phyloP scores from a whole-genome alignment of 2,113 vertebrate species.

The Istiophorus platypterus region DNA sequence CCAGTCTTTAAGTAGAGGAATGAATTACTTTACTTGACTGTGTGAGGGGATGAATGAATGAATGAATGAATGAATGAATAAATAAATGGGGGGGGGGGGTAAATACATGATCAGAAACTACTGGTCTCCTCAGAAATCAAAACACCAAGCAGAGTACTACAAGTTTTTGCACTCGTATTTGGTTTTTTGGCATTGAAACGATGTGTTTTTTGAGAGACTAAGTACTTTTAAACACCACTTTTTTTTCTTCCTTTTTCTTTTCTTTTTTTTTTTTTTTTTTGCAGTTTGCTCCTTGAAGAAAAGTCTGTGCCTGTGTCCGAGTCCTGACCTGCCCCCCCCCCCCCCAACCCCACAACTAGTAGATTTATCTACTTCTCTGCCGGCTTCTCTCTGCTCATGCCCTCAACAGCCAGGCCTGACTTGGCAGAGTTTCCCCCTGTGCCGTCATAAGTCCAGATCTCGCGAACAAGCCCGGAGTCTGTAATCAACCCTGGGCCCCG shows the following conservation, averaged over 20 bases:
- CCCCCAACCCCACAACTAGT: not conserved
- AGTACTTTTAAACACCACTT: not conserved
- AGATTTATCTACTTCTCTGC: constrained; percentile 15
- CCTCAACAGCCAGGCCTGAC: constrained; percentile 48
- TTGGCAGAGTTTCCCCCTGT: constrained; percentile 70
- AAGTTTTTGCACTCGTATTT: not conserved
- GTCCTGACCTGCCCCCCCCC: constrained; percentile 11
- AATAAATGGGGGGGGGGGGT: no score
- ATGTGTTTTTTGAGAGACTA: not conserved
- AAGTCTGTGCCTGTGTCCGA: constrained; percentile 5
- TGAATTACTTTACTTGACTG: not conserved
- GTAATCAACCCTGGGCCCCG: constrained; percentile 60
- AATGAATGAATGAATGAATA: constrained; percentile 18
- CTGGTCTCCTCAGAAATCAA: not conserved
- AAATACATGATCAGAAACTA: not conserved
- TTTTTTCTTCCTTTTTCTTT: no score
- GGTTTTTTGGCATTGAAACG: not conserved
- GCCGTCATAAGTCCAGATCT: constrained; percentile 81
- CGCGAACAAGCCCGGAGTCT: constrained; percentile 67
- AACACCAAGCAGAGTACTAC: not conserved
- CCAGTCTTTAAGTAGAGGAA: not conserved
- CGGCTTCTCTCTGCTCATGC: constrained; percentile 13
- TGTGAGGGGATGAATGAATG: constrained; percentile 19
- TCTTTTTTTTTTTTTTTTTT: no score
- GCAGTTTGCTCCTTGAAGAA: constrained; percentile 8